These are phyloP conservation scores for Gambusia holbrooki DNA, from an alignment of 2,113 vertebrate genomes.

Conservation along the genomic window DNA sequence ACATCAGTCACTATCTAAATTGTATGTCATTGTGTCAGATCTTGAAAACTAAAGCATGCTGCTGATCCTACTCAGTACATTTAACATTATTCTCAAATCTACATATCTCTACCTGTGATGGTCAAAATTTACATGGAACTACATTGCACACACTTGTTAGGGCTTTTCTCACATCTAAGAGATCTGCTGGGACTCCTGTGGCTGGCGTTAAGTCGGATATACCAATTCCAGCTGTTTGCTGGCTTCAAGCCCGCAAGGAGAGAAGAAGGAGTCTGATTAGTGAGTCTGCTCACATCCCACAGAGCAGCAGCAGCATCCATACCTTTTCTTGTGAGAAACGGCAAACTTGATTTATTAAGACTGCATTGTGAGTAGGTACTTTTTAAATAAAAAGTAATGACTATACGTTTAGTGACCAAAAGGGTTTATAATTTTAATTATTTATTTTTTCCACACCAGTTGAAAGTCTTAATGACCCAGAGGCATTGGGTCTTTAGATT, in stretches of 20 bases:
- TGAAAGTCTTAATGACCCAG: background rate
- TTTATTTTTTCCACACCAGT: background rate
- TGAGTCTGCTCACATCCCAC: slow-evolving; percentile 20
- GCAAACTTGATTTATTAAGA: background rate
- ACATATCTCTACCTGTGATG: slow-evolving; percentile 6
- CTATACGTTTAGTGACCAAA: background rate
- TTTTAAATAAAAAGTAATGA: background rate
- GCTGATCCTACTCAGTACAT: background rate
- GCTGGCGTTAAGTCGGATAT: slow-evolving; percentile 1
- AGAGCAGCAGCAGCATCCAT: slow-evolving; percentile 5
- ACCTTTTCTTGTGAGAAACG: slow-evolving; percentile 5
- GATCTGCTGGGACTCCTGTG: slow-evolving; percentile 1
- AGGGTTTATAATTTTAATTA: background rate
- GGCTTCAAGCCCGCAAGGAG: slow-evolving; percentile 26
- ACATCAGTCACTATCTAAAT: background rate
- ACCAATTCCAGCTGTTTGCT: slow-evolving; percentile 22
- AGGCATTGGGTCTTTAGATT: background rate
- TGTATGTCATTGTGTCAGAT: background rate
- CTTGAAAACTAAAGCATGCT: background rate
- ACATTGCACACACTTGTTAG: slow-evolving; percentile 5
- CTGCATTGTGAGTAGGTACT: background rate
- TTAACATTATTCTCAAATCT: slow-evolving; percentile 6
- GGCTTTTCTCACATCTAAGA: slow-evolving; percentile 1
- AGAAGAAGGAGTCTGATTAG: slow-evolving; percentile 30
- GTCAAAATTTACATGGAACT: slow-evolving; percentile 7